Evolutionary conservation across 2,797 vertebrate species (phyloP).

Genomic region (Argentina silus): DNA sequence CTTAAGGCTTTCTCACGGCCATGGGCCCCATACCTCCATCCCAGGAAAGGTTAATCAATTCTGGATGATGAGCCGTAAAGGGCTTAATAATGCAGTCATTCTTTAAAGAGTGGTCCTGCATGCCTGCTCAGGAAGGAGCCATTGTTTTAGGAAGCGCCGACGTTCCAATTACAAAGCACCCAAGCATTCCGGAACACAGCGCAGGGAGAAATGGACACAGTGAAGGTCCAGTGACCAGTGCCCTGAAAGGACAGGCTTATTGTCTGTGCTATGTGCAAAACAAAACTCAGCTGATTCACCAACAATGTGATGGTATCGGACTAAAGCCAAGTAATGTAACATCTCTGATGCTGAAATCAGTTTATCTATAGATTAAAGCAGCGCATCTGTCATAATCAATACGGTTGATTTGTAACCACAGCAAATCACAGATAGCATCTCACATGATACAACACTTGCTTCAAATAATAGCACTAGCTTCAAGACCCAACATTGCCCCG

Average conservation of each 20-base stretch:
- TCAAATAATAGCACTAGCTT: constrained; percentile 39
- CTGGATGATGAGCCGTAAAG: constrained; percentile 66
- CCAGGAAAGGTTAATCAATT: constrained; percentile 71
- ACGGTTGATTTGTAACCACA: neutral
- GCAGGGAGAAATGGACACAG: constrained; percentile 64
- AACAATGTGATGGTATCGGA: neutral
- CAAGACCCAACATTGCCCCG: constrained; percentile 43
- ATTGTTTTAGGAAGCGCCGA: constrained; percentile 67
- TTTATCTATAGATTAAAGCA: neutral
- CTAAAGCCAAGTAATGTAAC: neutral
- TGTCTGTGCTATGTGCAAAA: constrained; percentile 45
- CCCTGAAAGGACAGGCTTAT: constrained; percentile 51
- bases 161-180: constrained; percentile 73
- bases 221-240: constrained; percentile 59
- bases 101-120: constrained; percentile 71
- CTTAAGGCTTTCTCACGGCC: constrained; percentile 42
- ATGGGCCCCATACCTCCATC: neutral
- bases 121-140: constrained; percentile 52
- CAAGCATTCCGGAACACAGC: constrained; percentile 60
- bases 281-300: constrained; percentile 36
- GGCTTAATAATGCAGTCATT: constrained; percentile 68
- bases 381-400: neutral
- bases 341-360: neutral
- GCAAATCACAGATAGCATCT: too few species aligned
- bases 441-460: neutral